Conservation (phyloP, 2,888 invertebrate species). For the Phoenoteleia sp. region DNA sequence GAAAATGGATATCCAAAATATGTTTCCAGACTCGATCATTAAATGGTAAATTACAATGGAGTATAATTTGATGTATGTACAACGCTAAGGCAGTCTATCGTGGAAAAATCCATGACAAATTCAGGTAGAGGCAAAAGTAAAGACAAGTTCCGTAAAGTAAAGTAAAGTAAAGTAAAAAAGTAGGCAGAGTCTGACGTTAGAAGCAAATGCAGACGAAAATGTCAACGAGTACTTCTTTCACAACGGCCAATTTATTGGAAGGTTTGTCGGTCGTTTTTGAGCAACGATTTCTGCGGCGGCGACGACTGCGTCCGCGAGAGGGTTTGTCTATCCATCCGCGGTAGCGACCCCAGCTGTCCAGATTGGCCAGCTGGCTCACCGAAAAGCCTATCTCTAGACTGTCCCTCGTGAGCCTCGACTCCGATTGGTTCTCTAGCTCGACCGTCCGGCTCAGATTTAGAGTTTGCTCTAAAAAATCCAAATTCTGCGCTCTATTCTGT, state of each 20-base stretch:
- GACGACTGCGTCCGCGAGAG: slow-evolving; percentile 13
- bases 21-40: no score
- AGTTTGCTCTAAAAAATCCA: background rate
- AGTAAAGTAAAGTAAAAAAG: no score
- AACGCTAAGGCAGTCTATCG: no score
- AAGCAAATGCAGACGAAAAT: slow-evolving; percentile 83
- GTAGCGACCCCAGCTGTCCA: no score
- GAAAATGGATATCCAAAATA: no score
- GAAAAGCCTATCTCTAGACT: slow-evolving; percentile 55
- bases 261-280: slow-evolving; percentile 80
- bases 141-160: no score
- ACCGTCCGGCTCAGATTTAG: background rate
- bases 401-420: slow-evolving; percentile 50
- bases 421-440: slow-evolving; percentile 43
- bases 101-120: no score
- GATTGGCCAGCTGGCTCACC: slow-evolving; percentile 47
- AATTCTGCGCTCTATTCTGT: background rate
- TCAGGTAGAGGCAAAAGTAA: no score
- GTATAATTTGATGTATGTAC: no score
- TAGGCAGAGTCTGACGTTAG: slow-evolving; percentile 71
- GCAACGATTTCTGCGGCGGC: slow-evolving; percentile 73
- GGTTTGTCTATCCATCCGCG: slow-evolving; percentile 76
- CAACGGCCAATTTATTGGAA: slow-evolving; percentile 80
- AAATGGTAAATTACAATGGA: no score
- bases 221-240: slow-evolving; percentile 82